Base-by-base conservation (phyloP, 2,797 vertebrate genomes). In the Emys orbicularis region DNA sequence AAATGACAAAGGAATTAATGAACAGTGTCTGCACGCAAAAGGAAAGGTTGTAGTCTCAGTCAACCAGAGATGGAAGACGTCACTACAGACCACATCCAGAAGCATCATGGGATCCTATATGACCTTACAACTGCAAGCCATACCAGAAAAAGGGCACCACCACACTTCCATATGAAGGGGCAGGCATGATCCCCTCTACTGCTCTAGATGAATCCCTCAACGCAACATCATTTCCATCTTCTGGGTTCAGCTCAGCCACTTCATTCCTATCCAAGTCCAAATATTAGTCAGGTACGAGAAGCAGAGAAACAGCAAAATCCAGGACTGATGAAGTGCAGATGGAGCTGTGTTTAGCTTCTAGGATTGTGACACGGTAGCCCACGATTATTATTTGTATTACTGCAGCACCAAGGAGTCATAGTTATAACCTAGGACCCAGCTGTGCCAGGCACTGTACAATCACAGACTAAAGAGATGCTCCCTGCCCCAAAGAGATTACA, bases 321-420 rank as follows among this genome's bases (percentile, higher is more conserved):
- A 0, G 44, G 41, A 23, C 3, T 15, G 57, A 54, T 1, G 54
- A 79, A 82, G 12, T 82, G 61, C 53, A 52, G 29, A 0, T 1
- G 77, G 23, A 68, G 5, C 16, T 3, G 19, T 1, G 4, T 4
- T 8, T 49, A 41, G 52, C 2, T 29, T n/a, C 47, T 19, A 27
- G 44, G 57, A 27, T 53, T 25, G 1, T 5, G 15, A 37, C 7
- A 5, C 27, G 2, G 72, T 47, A 86, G 68, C 18, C 19, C 25
- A 7, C 0, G 1, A 56, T 56, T 7, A 77, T 53, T 56, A 79
- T 41, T 59, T 50, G 12, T 21, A 11, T 77, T 47, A 77, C 44
- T 25, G 57, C 57, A 79, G 4, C 31, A 44, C 1, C 47, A 25
- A 53, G 41, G 79, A 84, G 34, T 8, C 68, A 90, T 49, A 7